Percentiles rank a stretch among this genome's conserved stretches.
These are phyloP conservation scores for Anthopleura xanthogrammica DNA, from an alignment of 92 coral and sea anemone species.

Conservation along the genomic window DNA sequence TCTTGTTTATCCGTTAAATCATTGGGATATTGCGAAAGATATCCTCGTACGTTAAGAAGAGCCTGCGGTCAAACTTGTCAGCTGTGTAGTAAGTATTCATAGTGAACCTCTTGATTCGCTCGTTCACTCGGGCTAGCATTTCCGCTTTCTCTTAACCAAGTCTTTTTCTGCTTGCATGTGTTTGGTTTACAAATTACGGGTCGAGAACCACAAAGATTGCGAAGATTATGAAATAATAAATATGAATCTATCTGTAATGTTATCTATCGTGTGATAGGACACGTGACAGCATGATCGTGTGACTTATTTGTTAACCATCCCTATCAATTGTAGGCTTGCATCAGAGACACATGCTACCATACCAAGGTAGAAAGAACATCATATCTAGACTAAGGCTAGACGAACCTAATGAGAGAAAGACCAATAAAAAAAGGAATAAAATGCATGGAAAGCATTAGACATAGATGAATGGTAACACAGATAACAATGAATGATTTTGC, in stretches of 20 bases:
- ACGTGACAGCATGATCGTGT: background rate
- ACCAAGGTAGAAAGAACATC: slow-evolving; percentile 20
- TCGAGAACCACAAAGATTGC: too few species aligned
- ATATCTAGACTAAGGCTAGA: slow-evolving; percentile 34
- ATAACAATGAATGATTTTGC: background rate
- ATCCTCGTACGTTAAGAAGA: slow-evolving; percentile 68
- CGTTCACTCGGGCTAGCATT: background rate
- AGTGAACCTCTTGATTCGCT: background rate
- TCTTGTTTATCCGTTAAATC: slow-evolving; percentile 48
- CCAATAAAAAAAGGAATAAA: slow-evolving; percentile 12
- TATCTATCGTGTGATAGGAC: too few species aligned
- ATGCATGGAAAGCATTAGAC: slow-evolving; percentile 1
- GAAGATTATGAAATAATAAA: too few species aligned
- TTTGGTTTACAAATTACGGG: too few species aligned
- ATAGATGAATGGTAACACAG: background rate
- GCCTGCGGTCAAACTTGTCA: slow-evolving; percentile 87
- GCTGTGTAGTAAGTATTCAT: slow-evolving; percentile 58
- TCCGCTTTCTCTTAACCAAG: background rate
- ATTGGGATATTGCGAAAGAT: slow-evolving; percentile 69
- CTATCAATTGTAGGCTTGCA: background rate
- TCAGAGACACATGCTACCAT: background rate
- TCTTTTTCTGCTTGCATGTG: too few species aligned
- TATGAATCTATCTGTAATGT: too few species aligned
- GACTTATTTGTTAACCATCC: background rate
- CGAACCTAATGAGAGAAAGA: background rate